phyloP scores from a whole-genome alignment of 2,888 invertebrate species.

The Bombylius discolor region DNA sequence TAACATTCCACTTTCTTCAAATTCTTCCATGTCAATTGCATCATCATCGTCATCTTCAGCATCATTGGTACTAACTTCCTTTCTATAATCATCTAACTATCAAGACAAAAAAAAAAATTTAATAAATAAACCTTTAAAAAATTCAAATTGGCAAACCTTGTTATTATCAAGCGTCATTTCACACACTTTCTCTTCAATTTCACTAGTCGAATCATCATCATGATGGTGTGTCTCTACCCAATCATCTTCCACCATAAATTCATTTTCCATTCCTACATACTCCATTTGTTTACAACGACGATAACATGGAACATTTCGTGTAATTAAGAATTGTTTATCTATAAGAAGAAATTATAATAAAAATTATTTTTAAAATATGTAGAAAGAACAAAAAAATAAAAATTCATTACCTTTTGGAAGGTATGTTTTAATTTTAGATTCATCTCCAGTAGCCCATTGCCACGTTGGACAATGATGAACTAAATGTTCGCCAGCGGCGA shows the following conservation, averaged over 20 bases:
- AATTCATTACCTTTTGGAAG: constrained; percentile 48
- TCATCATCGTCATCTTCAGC: constrained; percentile 87
- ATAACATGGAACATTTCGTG: constrained; percentile 92
- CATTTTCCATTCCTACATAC: constrained; percentile 55
- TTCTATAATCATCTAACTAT: constrained; percentile 37
- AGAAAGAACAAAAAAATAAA: neutral
- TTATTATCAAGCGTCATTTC: constrained; percentile 78
- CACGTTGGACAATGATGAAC: constrained; percentile 99
- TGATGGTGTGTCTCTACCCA: constrained; percentile 98
- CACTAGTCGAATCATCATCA: constrained; percentile 48
- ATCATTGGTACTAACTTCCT: constrained; percentile 42
- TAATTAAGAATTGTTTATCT: constrained; percentile 94
- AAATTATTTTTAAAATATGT: neutral
- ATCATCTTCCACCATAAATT: constrained; percentile 63
- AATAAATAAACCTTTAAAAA: too few species aligned
- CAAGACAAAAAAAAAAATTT: neutral
- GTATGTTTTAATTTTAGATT: constrained; percentile 75
- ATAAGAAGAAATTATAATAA: neutral
- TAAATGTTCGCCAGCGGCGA: constrained; percentile 94
- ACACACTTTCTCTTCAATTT: constrained; percentile 48
- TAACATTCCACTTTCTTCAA: constrained; percentile 88
- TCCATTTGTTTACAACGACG: constrained; percentile 77
- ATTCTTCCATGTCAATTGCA: constrained; percentile 95
- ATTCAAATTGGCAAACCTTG: constrained; percentile 23
- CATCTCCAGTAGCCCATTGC: constrained; percentile 93